phyloP scores from a whole-genome alignment of 2,113 vertebrate species.

The Phodopus roborovskii region DNA sequence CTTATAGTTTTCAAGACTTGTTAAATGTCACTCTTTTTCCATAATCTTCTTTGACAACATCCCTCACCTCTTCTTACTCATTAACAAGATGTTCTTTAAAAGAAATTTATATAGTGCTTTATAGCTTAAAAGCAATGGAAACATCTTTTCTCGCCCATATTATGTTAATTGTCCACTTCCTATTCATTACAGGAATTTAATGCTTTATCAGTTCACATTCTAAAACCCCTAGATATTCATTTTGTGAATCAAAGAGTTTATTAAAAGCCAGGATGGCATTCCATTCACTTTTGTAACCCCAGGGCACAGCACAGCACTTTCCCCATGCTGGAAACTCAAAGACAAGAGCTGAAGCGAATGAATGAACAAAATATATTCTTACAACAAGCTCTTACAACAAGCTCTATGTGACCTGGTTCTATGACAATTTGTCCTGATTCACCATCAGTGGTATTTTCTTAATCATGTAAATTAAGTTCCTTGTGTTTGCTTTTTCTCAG shows the following conservation, averaged over 20 bases:
- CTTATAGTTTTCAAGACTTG: neutral
- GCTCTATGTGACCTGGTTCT: neutral
- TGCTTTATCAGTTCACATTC: conserved; percentile 44
- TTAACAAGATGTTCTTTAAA: conserved; percentile 37
- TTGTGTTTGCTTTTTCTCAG: neutral
- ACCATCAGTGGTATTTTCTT: conserved; percentile 1
- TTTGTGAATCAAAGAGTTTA: conserved; percentile 56
- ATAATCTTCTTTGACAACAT: conserved; percentile 21
- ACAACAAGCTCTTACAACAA: neutral
- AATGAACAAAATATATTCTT: conserved; percentile 24
- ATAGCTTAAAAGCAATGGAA: conserved; percentile 27
- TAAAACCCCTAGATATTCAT: conserved; percentile 12
- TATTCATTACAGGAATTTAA: conserved; percentile 19
- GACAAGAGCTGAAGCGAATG: neutral
- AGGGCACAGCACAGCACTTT: neutral
- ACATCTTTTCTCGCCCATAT: conserved; percentile 24
- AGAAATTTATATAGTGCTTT: conserved; percentile 48
- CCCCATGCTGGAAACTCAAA: conserved; percentile 50
- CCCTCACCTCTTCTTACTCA: neutral
- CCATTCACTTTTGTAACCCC: conserved; percentile 17
- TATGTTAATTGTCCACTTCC: conserved; percentile 51
- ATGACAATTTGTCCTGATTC: conserved; percentile 3
- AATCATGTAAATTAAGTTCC: neutral
- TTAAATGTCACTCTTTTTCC: conserved; percentile 31
- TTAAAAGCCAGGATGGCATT: neutral